Base-by-base conservation (phyloP, 2,113 vertebrate species). In the Mionectes macconnelli region DNA sequence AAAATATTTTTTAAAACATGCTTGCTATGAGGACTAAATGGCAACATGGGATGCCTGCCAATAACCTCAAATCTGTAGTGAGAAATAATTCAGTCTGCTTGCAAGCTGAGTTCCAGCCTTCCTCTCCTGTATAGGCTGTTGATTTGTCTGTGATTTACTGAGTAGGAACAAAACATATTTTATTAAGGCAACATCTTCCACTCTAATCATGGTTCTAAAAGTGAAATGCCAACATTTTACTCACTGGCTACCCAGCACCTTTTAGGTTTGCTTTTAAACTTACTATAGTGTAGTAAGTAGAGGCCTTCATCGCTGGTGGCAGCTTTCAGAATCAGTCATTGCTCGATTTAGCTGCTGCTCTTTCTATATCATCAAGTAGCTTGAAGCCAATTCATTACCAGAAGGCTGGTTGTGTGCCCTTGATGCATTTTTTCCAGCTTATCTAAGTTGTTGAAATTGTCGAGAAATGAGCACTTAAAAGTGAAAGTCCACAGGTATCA, bases 21-120 rank as follows among this genome's bases (percentile, higher is more conserved):
- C 79, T 95, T 87, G 72, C 67, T 73, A 72, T 95, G 95, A 93
- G 69, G 91, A 91, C 75, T 96, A 94, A 97, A 97, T 96, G 78
- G 55, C 91, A 96, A 96, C 35, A 82, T 21, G 90, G 93, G 95
- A 81, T 81, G 50, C 52, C 91, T 96, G 75, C 92, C 93, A 95
- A 85, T 96, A 97, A 94, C 88, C 62, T 94, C 76, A 95, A 59
- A 90, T 92, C 86, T 95, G 95, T 96, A 95, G 74, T 75, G 76
- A 96, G 78, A 96, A 79, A 60, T 84, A 96, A 96, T 84, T 95
- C 92, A 96, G 87, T 69, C 87, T 96, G 69, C 69, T 87, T 82
- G 84, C 53, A 89, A 95, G 80, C 64, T 90, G 76, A 94, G 84
- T 35, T 70, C 39, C 76, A 83, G n/a, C 77, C 68, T 90, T 94